phyloP scores from a whole-genome alignment of 2,113 vertebrate species.

The Cairina moschata region DNA sequence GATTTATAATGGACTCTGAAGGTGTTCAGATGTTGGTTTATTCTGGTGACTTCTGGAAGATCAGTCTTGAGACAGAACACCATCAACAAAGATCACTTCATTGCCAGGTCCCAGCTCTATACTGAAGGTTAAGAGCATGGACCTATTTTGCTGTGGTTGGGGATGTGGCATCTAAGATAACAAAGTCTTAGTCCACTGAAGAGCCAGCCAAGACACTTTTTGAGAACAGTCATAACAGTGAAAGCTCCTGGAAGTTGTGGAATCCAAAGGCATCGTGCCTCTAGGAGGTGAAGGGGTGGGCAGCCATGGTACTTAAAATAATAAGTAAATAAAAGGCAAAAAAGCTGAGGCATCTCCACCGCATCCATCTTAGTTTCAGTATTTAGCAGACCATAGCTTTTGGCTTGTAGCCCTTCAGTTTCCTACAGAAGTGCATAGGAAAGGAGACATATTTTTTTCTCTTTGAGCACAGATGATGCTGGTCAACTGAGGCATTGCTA shows the following conservation, averaged over 20 bases:
- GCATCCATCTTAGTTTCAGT: background rate
- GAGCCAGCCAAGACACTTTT: background rate
- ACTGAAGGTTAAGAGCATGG: background rate
- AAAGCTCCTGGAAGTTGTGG: background rate
- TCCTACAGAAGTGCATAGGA: background rate
- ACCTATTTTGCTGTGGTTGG: rapidly evolving
- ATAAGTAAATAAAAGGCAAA: background rate
- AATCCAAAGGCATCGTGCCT: background rate
- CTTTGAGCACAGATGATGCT: background rate
- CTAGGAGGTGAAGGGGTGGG: background rate
- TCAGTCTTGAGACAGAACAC: background rate
- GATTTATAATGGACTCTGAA: slow-evolving; percentile 27
- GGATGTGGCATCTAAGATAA: background rate
- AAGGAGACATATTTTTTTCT: background rate
- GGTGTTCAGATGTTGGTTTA: background rate
- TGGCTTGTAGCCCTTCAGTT: background rate
- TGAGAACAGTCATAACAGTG: background rate
- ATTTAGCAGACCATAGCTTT: background rate
- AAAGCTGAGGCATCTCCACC: background rate
- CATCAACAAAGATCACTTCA: background rate
- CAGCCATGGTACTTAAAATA: background rate
- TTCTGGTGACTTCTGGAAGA: background rate
- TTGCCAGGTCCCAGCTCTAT: background rate
- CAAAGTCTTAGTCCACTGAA: background rate
- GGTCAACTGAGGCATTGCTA: background rate